These are phyloP conservation scores for Drosophila robusta DNA, from an alignment of 2,888 invertebrate genomes.

Conservation along the genomic window DNA sequence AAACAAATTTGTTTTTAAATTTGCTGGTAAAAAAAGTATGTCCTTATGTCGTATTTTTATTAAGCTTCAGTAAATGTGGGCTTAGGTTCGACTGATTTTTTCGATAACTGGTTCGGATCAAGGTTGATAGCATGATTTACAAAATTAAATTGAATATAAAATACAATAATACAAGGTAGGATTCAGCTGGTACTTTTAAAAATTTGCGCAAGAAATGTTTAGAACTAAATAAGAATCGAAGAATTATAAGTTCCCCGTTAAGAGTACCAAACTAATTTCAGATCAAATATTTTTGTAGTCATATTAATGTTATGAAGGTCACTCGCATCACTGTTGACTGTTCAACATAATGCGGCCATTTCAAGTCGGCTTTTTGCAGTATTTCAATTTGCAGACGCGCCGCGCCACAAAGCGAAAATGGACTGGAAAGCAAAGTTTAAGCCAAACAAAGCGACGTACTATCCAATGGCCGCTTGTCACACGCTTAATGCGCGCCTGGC, in stretches of 20 bases:
- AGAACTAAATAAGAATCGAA: too few relatives aligned
- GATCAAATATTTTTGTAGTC: background rate
- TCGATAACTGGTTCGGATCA: too few relatives aligned
- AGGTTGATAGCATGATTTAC: too few relatives aligned
- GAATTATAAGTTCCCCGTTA: background rate
- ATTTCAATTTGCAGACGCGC: constrained; percentile 13
- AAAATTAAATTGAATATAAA: too few relatives aligned
- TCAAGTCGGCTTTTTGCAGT: constrained; percentile 7
- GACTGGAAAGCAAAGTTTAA: constrained; percentile 3
- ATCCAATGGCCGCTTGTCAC: constrained; percentile 60
- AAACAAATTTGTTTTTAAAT: too few relatives aligned
- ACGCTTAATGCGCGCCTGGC: constrained; percentile 71
- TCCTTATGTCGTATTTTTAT: too few relatives aligned
- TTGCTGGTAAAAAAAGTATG: too few relatives aligned
- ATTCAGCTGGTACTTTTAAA: too few relatives aligned
- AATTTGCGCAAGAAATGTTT: too few relatives aligned
- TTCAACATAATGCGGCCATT: constrained; percentile 18
- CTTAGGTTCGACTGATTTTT: too few relatives aligned
- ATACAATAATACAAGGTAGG: too few relatives aligned
- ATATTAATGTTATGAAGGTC: background rate
- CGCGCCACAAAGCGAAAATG: constrained; percentile 30
- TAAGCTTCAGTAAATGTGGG: too few relatives aligned
- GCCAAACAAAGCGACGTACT: constrained; percentile 36
- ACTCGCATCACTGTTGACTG: background rate
- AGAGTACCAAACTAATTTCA: background rate